Conservation (phyloP, 2,888 invertebrate species). For the Mayetiola destructor region DNA sequence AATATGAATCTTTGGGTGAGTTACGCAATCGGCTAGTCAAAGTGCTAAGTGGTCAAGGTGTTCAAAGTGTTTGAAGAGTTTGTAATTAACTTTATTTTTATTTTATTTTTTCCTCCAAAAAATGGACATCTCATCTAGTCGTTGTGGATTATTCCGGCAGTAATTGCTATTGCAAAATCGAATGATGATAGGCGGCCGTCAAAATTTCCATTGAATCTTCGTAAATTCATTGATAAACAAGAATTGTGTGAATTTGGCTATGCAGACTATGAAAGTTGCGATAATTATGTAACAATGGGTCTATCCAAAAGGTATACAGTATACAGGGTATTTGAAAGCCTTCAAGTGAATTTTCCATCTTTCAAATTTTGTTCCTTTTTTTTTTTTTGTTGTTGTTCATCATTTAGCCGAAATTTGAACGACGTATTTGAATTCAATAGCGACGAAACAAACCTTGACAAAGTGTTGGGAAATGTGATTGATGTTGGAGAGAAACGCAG, state of each 20-base stretch:
- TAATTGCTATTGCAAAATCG: background rate
- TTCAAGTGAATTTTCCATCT: background rate
- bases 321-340: too few species aligned
- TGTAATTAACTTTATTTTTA: background rate
- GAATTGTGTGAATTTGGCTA: slow-evolving; percentile 2
- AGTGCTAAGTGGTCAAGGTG: background rate
- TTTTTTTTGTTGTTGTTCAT: background rate
- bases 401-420: background rate
- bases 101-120: background rate
- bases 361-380: background rate
- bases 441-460: background rate
- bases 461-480: background rate
- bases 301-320: background rate
- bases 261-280: background rate
- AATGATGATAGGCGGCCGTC: background rate
- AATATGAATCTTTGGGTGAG: slow-evolving; percentile 6
- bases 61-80: background rate
- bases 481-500: background rate
- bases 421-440: background rate
- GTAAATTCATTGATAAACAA: background rate
- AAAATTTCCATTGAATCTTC: background rate
- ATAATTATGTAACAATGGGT: background rate
- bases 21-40: background rate
- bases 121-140: background rate
- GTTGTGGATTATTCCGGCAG: background rate